Base-by-base conservation (phyloP, 2,797 vertebrate genomes). In the Hydrophis major region DNA sequence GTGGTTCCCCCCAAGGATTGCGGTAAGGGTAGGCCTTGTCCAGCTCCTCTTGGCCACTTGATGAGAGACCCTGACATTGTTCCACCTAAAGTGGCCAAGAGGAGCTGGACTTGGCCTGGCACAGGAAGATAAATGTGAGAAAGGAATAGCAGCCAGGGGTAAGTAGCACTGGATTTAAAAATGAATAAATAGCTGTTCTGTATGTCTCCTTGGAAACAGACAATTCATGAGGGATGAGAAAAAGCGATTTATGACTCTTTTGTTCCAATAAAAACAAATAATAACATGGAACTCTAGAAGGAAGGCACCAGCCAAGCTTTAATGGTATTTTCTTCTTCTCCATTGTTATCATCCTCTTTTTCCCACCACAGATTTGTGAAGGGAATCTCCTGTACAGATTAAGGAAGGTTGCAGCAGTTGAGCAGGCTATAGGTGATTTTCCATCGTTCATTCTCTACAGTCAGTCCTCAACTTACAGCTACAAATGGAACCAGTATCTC, bases 131-230 rank as follows among this genome's bases (percentile, higher is more conserved):
- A 50, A 11, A 3, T 32, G 4, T 87, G 60, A 89, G 66, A 59
- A 87, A 28, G 28, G n/a, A n/a, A 90, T 27, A 27, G 60, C 86
- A 13, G 92, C 42, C 83, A 16, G 11, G n/a, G 88, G 13, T 94
- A 92, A 95, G 92, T 87, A 94, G 95, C 92, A 89, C 74, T 0
- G 0, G 0, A 89, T 92, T 95, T 93, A 87, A 93, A 63, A 91
- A 93, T 5, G 87, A 11, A 12, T 27, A 60, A 89, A 10, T 94
- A 28, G 93, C 61, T 92, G 59, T 59, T 92, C 60, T 53, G 55
- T 27, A 13, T 91, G 69, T 89, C 90, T 86, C 96, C 96, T 96
- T 95, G 96, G 95, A 95, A 97, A 96, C 94, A 4, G 86, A 86
- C 89, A 89, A 18, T 93, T 90, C n/a, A 32, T 5, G 42, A n/a